Percentiles rank a stretch among this genome's conserved stretches.
phyloP scores from a whole-genome alignment of 2,113 vertebrate species.

The Cavia aperea region DNA sequence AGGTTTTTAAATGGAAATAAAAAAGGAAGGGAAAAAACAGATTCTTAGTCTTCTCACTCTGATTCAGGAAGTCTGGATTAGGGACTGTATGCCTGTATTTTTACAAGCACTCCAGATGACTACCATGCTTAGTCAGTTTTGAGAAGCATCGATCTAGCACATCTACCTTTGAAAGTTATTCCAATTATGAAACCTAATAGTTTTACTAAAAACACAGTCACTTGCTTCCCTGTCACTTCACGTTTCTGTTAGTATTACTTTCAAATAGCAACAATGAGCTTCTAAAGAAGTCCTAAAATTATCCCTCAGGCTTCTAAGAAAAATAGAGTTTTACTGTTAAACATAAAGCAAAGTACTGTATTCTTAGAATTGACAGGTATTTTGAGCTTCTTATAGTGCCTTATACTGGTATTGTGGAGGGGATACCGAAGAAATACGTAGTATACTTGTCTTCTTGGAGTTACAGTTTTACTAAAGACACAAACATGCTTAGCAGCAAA shows the following conservation, averaged over 20 bases:
- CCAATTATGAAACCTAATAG: not conserved
- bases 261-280: constrained; percentile 20
- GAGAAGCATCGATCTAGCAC: not conserved
- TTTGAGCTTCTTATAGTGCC: not conserved
- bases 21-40: not conserved
- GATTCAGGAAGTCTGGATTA: not conserved
- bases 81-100: not conserved
- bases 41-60: not conserved
- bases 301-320: constrained; percentile 18
- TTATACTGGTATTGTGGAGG: not conserved
- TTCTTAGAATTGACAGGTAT: constrained; percentile 32
- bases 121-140: constrained; percentile 7
- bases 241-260: constrained; percentile 44
- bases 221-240: constrained; percentile 38
- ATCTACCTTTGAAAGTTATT: not conserved
- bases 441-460: not conserved
- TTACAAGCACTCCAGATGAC: not conserved
- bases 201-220: constrained; percentile 36
- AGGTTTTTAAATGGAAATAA: constrained; percentile 17
- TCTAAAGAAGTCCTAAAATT: constrained; percentile 38
- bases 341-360: constrained; percentile 28
- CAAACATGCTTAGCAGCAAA: constrained; percentile 1
- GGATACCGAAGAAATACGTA: not conserved
- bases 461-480: constrained; percentile 19
- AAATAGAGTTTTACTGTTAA: constrained; percentile 25